Base-by-base conservation (phyloP, 1,140 invertebrate species). In the Nephila pilipes region DNA sequence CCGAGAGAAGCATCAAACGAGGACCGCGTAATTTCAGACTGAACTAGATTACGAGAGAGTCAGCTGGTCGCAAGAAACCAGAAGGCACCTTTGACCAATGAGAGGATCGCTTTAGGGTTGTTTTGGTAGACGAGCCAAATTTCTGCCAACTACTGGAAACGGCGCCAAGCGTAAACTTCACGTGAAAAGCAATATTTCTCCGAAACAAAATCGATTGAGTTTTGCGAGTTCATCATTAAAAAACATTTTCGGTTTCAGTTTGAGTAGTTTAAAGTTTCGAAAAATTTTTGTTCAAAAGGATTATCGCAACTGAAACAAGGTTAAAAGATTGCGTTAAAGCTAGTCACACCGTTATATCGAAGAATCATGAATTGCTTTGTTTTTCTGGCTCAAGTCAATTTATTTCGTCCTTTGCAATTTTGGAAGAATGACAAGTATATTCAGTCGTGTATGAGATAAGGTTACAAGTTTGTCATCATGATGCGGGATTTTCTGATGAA, bases 31-130 rank as follows among this genome's bases (percentile, higher is more conserved):
- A 91, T 91, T 83, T 60, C 89, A 83, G 89, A 91, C 79, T 83
- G 89, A 91, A 91, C 89, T 91, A 91, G 89, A 91, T 91, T 91
- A 83, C 88, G 58, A 65, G 69, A 36, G 79, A 91, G 89, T 91
- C 89, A 91, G 89, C 89, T 91, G 89, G 89, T 91, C 89, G 89
- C 89, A 58, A 91, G 89, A 91, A 91, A 91, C 89, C 89, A 91
- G 89, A 91, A 91, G 89, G 89, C 89, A 91, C 29, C 89, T 91
- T 91, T 83, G 89, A 83, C 89, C 89, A 91, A 91, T 91, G 79
- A 91, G 89, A 36, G 79, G 20, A 60, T 14, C n/a, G 89, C 89
- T 91, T 81, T 91, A 83, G 89, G 89, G 69, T 91, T 91, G 79
- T 60, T 38, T 18, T 16, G 16, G 25, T n/a, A 29, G 89, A 90